phyloP scores from a whole-genome alignment of 2,113 vertebrate genomes.

The Cyphomyrus plagiostoma region DNA sequence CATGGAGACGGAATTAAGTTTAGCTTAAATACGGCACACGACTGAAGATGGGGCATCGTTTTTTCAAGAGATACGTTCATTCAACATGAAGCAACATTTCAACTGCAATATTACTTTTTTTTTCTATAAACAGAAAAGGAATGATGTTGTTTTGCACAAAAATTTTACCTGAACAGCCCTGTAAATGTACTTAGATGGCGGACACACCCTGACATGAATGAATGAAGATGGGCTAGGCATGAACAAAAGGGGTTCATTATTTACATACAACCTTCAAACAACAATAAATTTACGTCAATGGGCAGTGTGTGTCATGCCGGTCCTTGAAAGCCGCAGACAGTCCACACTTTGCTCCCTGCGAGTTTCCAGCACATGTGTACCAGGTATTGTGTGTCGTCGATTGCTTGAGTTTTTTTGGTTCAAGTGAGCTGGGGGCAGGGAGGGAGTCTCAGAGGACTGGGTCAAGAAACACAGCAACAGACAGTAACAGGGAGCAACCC shows the following conservation, averaged over 20 bases:
- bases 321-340: neutral
- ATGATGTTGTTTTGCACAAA: neutral
- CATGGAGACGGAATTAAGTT: neutral
- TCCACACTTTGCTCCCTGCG: neutral
- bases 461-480: neutral
- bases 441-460: neutral
- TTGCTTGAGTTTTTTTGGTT: neutral
- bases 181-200: neutral
- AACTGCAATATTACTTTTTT: neutral
- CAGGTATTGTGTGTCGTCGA: neutral
- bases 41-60: neutral
- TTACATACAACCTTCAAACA: neutral
- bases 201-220: neutral
- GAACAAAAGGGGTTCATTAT: neutral
- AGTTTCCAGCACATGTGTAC: neutral
- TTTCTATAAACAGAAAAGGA: neutral
- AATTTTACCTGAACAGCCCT: neutral
- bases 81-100: neutral
- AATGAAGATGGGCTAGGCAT: neutral
- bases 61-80: neutral
- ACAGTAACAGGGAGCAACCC: neutral
- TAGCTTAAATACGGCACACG: neutral
- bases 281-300: neutral
- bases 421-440: neutral
- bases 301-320: neutral